phyloP scores from a whole-genome alignment of 2,888 invertebrate genomes.

The Neoaliturus tenellus region DNA sequence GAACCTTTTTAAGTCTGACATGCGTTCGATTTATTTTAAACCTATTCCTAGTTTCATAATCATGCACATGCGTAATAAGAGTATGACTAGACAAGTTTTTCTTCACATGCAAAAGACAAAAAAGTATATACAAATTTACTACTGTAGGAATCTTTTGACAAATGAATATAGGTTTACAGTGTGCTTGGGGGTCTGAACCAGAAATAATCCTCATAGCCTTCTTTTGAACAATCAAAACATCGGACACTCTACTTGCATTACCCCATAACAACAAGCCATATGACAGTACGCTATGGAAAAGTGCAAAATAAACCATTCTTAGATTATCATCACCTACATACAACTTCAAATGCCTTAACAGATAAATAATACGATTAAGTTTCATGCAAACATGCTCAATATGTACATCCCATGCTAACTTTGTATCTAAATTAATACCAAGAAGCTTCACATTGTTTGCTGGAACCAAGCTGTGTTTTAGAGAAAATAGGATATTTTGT shows the following conservation, averaged over 20 bases:
- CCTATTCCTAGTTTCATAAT: neutral
- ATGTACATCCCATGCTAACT: neutral
- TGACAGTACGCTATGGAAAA: neutral
- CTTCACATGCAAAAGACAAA: neutral
- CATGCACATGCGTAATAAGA: neutral
- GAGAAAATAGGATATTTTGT: neutral
- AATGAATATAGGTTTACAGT: neutral
- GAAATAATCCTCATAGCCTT: neutral
- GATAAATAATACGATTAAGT: neutral
- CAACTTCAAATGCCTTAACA: neutral
- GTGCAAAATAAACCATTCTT: neutral
- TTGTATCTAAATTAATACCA: neutral
- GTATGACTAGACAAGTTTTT: neutral
- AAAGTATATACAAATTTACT: neutral
- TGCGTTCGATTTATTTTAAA: neutral
- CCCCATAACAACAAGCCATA: neutral
- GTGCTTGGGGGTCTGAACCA: neutral
- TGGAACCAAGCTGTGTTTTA: neutral
- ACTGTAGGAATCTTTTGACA: neutral
- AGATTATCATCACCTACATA: neutral
- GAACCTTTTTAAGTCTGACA: neutral
- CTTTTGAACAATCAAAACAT: neutral
- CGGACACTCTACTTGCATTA: neutral
- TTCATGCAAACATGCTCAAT: conserved; percentile 3
- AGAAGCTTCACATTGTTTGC: neutral